These are phyloP conservation scores for Pseudochaenichthys georgianus DNA, from an alignment of 2,797 vertebrate species.

Conservation along the genomic window DNA sequence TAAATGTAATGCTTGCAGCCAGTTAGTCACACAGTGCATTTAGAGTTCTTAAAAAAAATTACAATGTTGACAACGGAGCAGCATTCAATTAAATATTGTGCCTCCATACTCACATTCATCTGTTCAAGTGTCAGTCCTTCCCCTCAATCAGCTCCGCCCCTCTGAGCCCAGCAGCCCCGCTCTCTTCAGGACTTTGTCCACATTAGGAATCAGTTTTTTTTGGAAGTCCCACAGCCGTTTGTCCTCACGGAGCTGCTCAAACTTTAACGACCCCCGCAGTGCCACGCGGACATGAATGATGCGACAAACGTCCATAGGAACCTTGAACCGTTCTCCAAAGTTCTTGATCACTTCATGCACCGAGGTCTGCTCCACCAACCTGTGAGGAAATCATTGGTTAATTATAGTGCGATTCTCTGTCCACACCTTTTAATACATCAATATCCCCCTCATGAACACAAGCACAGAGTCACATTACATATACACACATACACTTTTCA, in stretches of 20 bases:
- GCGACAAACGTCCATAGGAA: conserved; percentile 47
- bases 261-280: neutral
- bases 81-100: neutral
- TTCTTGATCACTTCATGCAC: conserved; percentile 57
- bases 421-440: neutral
- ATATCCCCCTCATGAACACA: no score
- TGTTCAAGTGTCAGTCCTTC: neutral
- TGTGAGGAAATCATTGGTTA: conserved; percentile 11
- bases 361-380: conserved; percentile 64
- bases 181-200: conserved; percentile 53
- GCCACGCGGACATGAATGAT: conserved; percentile 48
- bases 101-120: neutral
- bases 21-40: neutral
- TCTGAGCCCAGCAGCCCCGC: conserved; percentile 36
- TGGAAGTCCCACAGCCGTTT: conserved; percentile 67
- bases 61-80: neutral
- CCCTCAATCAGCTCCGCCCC: neutral
- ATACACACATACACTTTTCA: no score
- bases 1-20: no score
- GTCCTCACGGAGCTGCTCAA: conserved; percentile 60
- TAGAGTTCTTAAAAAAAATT: neutral
- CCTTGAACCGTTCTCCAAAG: neutral
- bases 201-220: conserved; percentile 52
- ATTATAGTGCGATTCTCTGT: neutral
- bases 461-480: no score